A percentile compares a stretch with the other conserved stretches of the same genome.
phyloP scores from a whole-genome alignment of 1,140 invertebrate species.

The Cherax quadricarinatus region DNA sequence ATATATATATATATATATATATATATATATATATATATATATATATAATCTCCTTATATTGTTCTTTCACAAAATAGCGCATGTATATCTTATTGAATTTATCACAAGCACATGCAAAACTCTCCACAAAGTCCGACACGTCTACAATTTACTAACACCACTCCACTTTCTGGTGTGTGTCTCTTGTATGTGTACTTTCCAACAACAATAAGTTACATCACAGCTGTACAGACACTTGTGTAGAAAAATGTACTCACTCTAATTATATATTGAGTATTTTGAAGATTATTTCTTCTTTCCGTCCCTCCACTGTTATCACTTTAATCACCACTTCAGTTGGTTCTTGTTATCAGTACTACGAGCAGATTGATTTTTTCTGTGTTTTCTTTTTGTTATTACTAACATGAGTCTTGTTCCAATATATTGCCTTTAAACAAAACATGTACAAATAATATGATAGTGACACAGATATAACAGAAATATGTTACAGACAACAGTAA shows the following conservation, averaged over 20 bases:
- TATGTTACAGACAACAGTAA: not conserved
- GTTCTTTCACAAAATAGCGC: too few relatives aligned
- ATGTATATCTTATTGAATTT: not conserved
- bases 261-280: not conserved
- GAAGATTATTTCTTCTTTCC: not conserved
- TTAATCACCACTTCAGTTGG: not conserved
- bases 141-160: not conserved
- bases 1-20: constrained; percentile 41
- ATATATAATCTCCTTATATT: constrained; percentile 14
- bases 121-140: not conserved
- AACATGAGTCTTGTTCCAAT: not conserved
- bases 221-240: constrained; percentile 13
- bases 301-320: not conserved
- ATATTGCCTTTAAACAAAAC: not conserved
- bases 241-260: not conserved
- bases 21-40: constrained; percentile 51
- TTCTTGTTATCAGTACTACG: not conserved
- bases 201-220: not conserved
- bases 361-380: not conserved
- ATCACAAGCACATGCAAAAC: not conserved
- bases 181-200: too few relatives aligned
- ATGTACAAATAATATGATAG: not conserved
- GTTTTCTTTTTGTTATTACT: not conserved
- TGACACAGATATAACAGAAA: not conserved
- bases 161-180: too few relatives aligned